These are phyloP conservation scores for Alauda arvensis DNA, from an alignment of 2,797 vertebrate species.

Conservation along the genomic window DNA sequence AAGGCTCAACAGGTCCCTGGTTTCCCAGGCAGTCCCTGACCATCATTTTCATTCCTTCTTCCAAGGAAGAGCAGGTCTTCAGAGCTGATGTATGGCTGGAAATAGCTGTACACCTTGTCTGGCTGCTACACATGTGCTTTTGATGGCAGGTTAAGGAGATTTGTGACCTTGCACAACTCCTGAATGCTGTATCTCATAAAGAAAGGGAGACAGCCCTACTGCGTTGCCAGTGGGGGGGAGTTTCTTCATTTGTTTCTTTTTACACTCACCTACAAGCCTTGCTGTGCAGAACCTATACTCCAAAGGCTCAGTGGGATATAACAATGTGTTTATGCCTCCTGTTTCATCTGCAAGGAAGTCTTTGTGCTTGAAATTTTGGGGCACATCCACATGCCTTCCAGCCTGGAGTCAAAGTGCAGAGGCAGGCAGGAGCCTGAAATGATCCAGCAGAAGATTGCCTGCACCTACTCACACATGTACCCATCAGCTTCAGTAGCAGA, in stretches of 20 bases:
- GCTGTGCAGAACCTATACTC: neutral
- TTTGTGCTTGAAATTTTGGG: constrained; percentile 28
- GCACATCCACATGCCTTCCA: constrained; percentile 33
- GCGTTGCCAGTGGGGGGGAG: accelerated
- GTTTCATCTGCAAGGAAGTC: neutral
- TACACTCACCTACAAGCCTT: neutral
- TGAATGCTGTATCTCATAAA: neutral
- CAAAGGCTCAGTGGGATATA: neutral
- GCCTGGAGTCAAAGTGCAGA: neutral
- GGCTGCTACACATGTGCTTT: neutral
- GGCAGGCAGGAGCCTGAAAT: neutral
- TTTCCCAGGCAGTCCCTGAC: neutral
- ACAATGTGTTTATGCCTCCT: neutral
- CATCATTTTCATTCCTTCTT: neutral
- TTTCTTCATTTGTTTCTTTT: neutral
- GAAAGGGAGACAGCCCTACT: neutral
- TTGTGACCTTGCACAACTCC: neutral
- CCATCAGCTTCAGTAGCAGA: neutral
- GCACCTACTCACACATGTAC: neutral
- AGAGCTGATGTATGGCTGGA: accelerated
- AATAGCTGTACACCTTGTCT: neutral
- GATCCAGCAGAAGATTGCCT: neutral
- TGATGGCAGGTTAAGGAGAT: neutral
- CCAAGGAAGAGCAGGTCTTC: neutral
- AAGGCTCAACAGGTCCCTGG: neutral